These are phyloP conservation scores for Rhogogaster chlorosoma DNA, from an alignment of 2,888 invertebrate species.

Conservation along the genomic window DNA sequence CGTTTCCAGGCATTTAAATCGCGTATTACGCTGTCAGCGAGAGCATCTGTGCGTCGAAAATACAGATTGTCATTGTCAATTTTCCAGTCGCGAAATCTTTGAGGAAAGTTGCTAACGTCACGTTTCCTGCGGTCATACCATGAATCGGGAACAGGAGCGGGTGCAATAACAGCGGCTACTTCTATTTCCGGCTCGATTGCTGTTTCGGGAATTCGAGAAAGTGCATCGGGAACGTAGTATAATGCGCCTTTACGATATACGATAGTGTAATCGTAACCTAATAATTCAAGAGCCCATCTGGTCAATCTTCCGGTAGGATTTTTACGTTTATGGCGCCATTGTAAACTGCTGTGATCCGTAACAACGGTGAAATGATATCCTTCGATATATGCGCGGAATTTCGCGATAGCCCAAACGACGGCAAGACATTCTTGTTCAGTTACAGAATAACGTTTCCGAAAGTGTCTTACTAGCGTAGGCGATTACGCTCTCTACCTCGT, in stretches of 20 bases:
- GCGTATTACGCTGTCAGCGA: conserved; percentile 38
- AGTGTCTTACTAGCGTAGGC: conserved; percentile 61
- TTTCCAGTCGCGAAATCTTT: background rate
- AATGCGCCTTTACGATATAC: conserved; percentile 44
- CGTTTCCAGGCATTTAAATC: conserved; percentile 58
- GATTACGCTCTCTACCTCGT: conserved; percentile 57
- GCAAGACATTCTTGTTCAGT: conserved; percentile 63
- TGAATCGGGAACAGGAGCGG: conserved; percentile 10
- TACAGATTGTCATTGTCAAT: background rate
- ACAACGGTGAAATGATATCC: conserved; percentile 60
- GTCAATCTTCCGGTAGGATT: conserved; percentile 60
- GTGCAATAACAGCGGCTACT: background rate
- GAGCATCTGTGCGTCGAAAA: background rate
- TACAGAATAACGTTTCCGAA: conserved; percentile 54
- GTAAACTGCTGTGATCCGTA: conserved; percentile 62
- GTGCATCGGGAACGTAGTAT: conserved; percentile 52
- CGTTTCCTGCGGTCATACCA: background rate
- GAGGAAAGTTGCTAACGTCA: background rate
- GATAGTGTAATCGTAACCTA: conserved; percentile 54
- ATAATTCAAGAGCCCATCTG: conserved; percentile 60
- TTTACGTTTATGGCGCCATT: conserved; percentile 61
- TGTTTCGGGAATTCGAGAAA: conserved; percentile 31
- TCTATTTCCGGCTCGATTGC: background rate
- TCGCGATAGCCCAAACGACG: conserved; percentile 58
- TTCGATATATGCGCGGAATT: conserved; percentile 59